Base-by-base conservation (phyloP, 2,888 invertebrate species). In the Drosophila paranaensis region DNA sequence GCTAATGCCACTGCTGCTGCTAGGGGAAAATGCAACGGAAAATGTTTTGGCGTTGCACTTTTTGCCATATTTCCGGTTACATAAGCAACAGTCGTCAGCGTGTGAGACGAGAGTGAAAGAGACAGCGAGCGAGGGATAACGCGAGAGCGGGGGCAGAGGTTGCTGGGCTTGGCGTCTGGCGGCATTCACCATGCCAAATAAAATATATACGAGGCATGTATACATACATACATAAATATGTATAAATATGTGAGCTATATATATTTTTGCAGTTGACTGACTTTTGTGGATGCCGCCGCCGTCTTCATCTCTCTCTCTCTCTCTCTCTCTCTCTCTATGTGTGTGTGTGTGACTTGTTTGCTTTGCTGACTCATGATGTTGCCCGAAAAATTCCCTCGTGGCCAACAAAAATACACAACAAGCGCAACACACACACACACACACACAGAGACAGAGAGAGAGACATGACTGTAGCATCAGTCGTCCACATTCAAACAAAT, bases 31-130 rank as follows among this genome's bases (percentile, higher is more conserved):
- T 87, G 88, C 89, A 83, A 84, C 79, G 88, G 89, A 79, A 85
- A 85, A 89, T 85, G 84, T 85, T 89, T 85, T 89, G 89, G 89
- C 84, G 84, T 84, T 85, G 84, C 84, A 89, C 84, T 89, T 85
- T 85, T 85, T 85, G 89, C 88, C 73, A 87, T 89, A 85, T 89
- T 89, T 85, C 84, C 84, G 84, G 89, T 85, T 85, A 84, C 89
- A 85, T 89, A 85, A 85, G 89, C 84, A 84, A 81, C 82, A 82
- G 77, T 65, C 74, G 53, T 72, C 62, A 51, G 37, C 45, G 40
- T 51, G 43, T 13, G 50, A 40, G 39, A 14, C 10, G 20, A n/a
- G 53, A 37, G 37, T 2, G 53, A 25, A 25, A 13, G 53, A 25
- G 53, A 25, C 25, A 33, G 46, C 10, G 10, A 14, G 51, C 9